Evolutionary conservation across 1,140 invertebrate genomes (phyloP).

Genomic region (Drosophila erecta): DNA sequence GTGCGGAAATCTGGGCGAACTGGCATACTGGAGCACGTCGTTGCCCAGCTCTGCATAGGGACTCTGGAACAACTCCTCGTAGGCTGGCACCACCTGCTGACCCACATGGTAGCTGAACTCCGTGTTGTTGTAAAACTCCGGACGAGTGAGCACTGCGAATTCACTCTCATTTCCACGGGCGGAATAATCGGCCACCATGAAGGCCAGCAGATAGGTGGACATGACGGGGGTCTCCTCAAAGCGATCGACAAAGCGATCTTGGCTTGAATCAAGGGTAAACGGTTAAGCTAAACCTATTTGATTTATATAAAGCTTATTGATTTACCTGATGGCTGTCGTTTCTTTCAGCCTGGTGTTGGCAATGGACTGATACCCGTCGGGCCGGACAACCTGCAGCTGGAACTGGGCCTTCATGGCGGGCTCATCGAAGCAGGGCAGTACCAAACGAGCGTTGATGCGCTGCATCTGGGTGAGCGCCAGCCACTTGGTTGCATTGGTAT

Average conservation of each 20-base stretch:
- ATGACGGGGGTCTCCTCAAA: conserved; percentile 87
- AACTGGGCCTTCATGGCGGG: conserved; percentile 94
- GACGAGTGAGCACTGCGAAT: conserved; percentile 87
- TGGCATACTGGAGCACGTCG: conserved; percentile 88
- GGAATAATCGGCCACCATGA: conserved; percentile 89
- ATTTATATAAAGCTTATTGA: too few species aligned
- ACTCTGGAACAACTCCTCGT: conserved; percentile 85
- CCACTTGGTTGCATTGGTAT: conserved; percentile 80
- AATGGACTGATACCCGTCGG: conserved; percentile 85
- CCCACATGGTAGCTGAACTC: conserved; percentile 86
- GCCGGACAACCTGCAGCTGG: conserved; percentile 87
- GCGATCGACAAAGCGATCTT: conserved; percentile 54
- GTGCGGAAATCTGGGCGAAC: conserved; percentile 90
- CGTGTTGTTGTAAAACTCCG: conserved; percentile 87
- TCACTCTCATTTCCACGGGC: conserved; percentile 67
- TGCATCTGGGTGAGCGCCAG: conserved; percentile 93
- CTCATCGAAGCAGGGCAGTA: conserved; percentile 97
- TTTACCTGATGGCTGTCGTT: conserved; percentile 39
- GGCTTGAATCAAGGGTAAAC: conserved; percentile 44
- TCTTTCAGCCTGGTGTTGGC: conserved; percentile 85
- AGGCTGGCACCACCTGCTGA: conserved; percentile 85
- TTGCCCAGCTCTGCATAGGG: conserved; percentile 81
- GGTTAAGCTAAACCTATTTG: too few species aligned
- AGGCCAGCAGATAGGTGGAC: conserved; percentile 91
- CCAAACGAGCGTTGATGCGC: conserved; percentile 91